Evolutionary conservation across 2,888 invertebrate genomes (phyloP).

Genomic region (Celastrina argiolus): DNA sequence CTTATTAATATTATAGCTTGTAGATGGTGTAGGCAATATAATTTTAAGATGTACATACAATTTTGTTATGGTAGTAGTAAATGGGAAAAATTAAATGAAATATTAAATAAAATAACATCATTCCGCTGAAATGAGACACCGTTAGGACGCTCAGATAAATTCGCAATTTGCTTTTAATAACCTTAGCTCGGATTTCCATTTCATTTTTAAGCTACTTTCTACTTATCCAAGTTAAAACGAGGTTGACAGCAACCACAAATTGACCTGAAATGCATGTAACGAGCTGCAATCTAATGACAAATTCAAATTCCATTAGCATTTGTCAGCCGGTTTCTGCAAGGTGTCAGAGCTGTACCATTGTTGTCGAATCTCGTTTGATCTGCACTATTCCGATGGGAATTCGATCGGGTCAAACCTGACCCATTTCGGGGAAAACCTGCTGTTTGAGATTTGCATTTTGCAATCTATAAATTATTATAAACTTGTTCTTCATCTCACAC

Average conservation of each 20-base stretch:
- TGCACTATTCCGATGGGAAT: constrained; percentile 63
- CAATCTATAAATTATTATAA: background rate
- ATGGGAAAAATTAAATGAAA: background rate
- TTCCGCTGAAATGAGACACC: background rate
- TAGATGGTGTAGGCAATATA: too few species aligned
- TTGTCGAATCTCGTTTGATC: constrained; percentile 54
- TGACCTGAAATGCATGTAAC: background rate
- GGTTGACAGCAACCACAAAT: background rate
- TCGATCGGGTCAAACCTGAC: constrained; percentile 54
- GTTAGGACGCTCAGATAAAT: background rate
- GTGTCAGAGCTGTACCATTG: constrained; percentile 35
- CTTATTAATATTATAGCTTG: too few species aligned
- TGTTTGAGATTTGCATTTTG: constrained; percentile 43
- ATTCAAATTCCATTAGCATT: constrained; percentile 29
- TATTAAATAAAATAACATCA: background rate
- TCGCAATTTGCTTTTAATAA: background rate
- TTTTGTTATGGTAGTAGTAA: background rate
- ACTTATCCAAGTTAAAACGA: background rate
- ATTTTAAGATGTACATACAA: too few species aligned
- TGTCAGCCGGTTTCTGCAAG: constrained; percentile 34
- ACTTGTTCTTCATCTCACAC: background rate
- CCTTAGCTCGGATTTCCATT: background rate
- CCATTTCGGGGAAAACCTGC: constrained; percentile 43
- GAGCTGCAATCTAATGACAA: constrained; percentile 1
- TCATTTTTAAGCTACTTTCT: background rate